Evolutionary conservation across 2,797 vertebrate species (phyloP).

Genomic region (Sebastes taczanowskii): DNA sequence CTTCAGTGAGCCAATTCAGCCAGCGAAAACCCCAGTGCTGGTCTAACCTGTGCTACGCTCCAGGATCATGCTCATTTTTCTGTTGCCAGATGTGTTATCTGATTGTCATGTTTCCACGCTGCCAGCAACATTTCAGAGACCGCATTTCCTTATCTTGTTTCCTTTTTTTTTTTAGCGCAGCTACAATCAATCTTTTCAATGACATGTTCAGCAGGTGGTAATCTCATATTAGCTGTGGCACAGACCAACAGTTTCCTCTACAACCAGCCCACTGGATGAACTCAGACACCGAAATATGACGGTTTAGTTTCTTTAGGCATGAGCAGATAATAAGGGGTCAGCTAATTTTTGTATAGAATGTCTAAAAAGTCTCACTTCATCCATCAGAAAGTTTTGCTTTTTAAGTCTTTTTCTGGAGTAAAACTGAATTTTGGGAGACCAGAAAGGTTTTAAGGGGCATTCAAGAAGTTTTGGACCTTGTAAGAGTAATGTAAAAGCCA

Average conservation of each 20-base stretch:
- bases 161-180: not conserved
- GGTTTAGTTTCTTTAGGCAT: not conserved
- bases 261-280: not conserved
- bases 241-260: not conserved
- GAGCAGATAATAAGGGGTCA: not conserved
- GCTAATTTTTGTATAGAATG: not conserved
- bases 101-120: not conserved
- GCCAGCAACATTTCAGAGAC: not conserved
- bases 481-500: not conserved
- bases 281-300: not conserved
- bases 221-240: too few species aligned
- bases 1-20: not conserved
- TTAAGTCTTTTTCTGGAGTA: not conserved
- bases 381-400: not conserved
- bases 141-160: not conserved
- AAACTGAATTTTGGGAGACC: not conserved
- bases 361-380: not conserved
- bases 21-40: too few species aligned
- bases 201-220: not conserved
- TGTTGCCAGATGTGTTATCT: not conserved
- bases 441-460: not conserved
- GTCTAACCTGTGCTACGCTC: not conserved
- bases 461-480: not conserved
- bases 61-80: not conserved
- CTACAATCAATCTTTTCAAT: not conserved